Evolutionary conservation across 1,140 invertebrate species (phyloP).

Genomic region (Drosophila parabipectinata): DNA sequence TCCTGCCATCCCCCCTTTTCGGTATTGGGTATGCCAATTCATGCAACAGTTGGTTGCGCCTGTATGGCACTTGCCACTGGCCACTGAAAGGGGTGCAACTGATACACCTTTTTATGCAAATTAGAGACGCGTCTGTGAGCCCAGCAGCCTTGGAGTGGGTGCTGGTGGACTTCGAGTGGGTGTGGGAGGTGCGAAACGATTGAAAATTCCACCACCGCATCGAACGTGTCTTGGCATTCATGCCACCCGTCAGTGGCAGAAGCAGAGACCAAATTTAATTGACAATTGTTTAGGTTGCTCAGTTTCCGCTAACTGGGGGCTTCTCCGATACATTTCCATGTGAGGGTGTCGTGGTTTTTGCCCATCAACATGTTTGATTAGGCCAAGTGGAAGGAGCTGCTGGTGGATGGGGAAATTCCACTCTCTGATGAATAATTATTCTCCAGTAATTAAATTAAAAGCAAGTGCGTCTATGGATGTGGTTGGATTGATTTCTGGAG

Average conservation of each 20-base stretch:
- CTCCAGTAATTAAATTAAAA: conserved; percentile 58
- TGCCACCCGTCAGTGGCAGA: conserved; percentile 4
- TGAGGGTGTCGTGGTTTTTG: conserved; percentile 41
- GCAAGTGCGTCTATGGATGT: conserved; percentile 1
- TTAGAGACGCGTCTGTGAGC: conserved; percentile 36
- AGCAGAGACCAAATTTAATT: conserved; percentile 56
- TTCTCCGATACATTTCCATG: neutral
- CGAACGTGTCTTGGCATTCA: conserved; percentile 52
- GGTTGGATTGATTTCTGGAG: neutral
- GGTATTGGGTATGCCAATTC: neutral
- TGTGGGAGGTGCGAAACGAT: conserved; percentile 20
- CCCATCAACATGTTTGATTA: conserved; percentile 12
- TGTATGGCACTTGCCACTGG: conserved; percentile 8
- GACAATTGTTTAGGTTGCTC: conserved; percentile 60
- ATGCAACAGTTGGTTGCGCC: conserved; percentile 61
- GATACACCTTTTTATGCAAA: conserved; percentile 68
- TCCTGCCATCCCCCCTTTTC: conserved; percentile 1
- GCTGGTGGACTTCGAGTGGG: neutral
- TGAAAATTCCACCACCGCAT: conserved; percentile 38
- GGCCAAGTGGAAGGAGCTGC: neutral
- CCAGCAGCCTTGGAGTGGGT: neutral
- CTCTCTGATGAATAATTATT: conserved; percentile 25
- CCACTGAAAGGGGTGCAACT: conserved; percentile 13
- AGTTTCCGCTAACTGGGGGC: conserved; percentile 23
- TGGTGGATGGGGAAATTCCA: neutral